Conservation (phyloP, 2,888 invertebrate species). For the Eupithecia inturbata region DNA sequence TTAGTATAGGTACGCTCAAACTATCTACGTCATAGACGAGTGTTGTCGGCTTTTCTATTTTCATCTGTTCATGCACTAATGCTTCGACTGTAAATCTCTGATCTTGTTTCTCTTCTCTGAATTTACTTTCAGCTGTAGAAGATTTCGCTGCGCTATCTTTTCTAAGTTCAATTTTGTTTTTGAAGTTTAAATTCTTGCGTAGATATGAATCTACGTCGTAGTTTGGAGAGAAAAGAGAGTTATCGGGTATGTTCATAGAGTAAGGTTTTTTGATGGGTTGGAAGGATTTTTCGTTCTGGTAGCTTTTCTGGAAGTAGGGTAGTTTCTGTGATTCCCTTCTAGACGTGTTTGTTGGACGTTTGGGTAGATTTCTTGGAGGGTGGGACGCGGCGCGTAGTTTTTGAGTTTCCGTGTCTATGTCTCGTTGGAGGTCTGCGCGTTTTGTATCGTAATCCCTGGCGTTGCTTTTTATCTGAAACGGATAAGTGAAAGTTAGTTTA, state of each 20-base stretch:
- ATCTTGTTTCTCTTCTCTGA: neutral
- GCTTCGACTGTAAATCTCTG: conserved; percentile 52
- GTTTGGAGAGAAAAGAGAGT: conserved; percentile 68
- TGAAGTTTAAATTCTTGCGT: conserved; percentile 70
- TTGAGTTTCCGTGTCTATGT: conserved; percentile 71
- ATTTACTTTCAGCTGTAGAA: neutral
- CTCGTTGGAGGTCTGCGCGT: conserved; percentile 76
- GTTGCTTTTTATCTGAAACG: conserved; percentile 77
- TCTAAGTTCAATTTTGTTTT: conserved; percentile 45
- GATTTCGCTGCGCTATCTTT: neutral
- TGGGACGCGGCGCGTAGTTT: conserved; percentile 51
- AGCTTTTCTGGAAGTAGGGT: conserved; percentile 59
- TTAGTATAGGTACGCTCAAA: conserved; percentile 81
- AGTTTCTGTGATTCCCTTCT: conserved; percentile 65
- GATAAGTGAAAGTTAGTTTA: neutral
- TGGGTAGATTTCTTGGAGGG: conserved; percentile 29
- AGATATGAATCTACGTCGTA: conserved; percentile 76
- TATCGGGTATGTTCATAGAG: conserved; percentile 78
- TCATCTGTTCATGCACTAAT: conserved; percentile 50
- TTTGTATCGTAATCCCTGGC: conserved; percentile 76
- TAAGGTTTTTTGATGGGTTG: conserved; percentile 67
- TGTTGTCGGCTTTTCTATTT: conserved; percentile 24
- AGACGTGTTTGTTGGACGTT: conserved; percentile 49
- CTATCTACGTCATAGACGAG: conserved; percentile 35
- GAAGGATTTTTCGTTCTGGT: conserved; percentile 50